Evolutionary conservation across 1,140 invertebrate species (phyloP).

Genomic region (Battus philenor): DNA sequence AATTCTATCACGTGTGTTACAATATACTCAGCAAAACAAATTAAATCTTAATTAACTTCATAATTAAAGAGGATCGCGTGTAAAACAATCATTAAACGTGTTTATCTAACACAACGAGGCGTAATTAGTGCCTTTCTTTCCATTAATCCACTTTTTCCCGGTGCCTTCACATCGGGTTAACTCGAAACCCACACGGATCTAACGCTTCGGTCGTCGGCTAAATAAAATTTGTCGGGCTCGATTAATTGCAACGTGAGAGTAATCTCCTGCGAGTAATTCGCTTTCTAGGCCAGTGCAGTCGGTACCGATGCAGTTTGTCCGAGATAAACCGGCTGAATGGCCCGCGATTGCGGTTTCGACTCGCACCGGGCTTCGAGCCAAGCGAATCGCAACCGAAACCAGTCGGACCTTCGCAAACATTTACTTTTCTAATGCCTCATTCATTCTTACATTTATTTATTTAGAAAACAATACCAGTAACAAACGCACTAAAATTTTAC

Average conservation of each 20-base stretch:
- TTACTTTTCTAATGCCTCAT: background rate
- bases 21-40: too few species aligned
- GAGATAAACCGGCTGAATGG: constrained; percentile 35
- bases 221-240: constrained; percentile 24
- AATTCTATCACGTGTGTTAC: too few species aligned
- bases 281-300: constrained; percentile 45
- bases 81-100: too few species aligned
- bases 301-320: constrained; percentile 33
- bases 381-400: constrained; percentile 15
- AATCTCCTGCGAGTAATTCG: constrained; percentile 18
- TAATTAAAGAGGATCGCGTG: too few species aligned
- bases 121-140: background rate
- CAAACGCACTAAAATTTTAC: too few species aligned
- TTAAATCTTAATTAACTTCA: too few species aligned
- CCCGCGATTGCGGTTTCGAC: constrained; percentile 28
- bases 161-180: background rate
- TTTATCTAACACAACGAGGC: background rate
- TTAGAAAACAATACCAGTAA: too few species aligned
- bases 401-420: background rate
- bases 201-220: background rate
- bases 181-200: background rate
- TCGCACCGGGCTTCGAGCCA: constrained; percentile 38
- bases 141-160: background rate
- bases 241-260: constrained; percentile 20
- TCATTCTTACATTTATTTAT: too few species aligned